phyloP scores from a whole-genome alignment of 1,140 invertebrate genomes.

The Acyrthosiphon pisum region DNA sequence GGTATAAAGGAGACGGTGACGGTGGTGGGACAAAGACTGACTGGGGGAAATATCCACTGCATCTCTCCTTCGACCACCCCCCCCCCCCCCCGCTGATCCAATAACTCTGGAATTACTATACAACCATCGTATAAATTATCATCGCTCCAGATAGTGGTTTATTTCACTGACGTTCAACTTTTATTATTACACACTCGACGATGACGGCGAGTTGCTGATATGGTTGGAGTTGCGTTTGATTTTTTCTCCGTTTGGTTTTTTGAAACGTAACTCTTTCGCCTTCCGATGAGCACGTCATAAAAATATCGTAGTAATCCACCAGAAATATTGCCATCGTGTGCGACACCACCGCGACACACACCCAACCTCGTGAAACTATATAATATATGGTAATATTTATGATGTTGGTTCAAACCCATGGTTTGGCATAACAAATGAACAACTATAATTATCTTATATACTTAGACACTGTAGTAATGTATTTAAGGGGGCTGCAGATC shows the following conservation, averaged over 20 bases:
- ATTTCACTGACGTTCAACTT: constrained; percentile 17
- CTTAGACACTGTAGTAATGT: not conserved
- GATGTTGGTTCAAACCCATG: not conserved
- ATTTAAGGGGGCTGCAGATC: no score
- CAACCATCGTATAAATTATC: constrained; percentile 20
- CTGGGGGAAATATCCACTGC: not conserved
- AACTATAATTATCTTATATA: not conserved
- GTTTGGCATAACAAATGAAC: not conserved
- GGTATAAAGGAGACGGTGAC: not conserved
- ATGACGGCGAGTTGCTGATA: not conserved
- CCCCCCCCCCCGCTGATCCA: not conserved
- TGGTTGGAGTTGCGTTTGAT: not conserved
- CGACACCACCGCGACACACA: not conserved
- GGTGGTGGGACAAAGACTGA: not conserved
- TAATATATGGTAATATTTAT: not conserved
- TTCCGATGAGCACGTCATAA: not conserved
- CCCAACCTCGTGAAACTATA: not conserved
- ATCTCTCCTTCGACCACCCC: not conserved
- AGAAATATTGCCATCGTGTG: not conserved
- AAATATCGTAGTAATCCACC: not conserved
- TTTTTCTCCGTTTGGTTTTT: not conserved
- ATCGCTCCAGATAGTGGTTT: not conserved
- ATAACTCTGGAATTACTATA: not conserved
- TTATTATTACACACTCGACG: not conserved
- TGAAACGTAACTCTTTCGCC: no score